Evolutionary conservation across 2,113 vertebrate species (phyloP).

Genomic region (chimpanzee (Pan troglodytes)): NHGRI_mPanTro3-v2.1_pri NC_086015.1:156365501-156366000

Average conservation of each 20-base stretch:
- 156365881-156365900: not conserved
- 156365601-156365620: not conserved
- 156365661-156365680: not conserved
- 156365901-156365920: not conserved
- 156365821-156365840: not conserved
- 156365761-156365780: not conserved
- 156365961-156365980: not conserved
- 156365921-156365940: not conserved
- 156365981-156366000: constrained; percentile 1
- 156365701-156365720: constrained; percentile 7
- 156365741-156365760: not conserved
- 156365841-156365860: not conserved
- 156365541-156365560: not conserved
- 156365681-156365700: not conserved
- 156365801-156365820: constrained; percentile 15
- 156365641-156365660: not conserved
- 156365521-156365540: not conserved
- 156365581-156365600: not conserved
- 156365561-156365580: not conserved
- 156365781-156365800: not conserved
- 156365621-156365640: not conserved
- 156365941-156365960: not conserved
- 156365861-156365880: not conserved
- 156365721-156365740: not conserved
- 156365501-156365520: not conserved